Evolutionary conservation across 2,797 vertebrate genomes (phyloP).

Genomic region (Xiphophorus birchmanni): DNA sequence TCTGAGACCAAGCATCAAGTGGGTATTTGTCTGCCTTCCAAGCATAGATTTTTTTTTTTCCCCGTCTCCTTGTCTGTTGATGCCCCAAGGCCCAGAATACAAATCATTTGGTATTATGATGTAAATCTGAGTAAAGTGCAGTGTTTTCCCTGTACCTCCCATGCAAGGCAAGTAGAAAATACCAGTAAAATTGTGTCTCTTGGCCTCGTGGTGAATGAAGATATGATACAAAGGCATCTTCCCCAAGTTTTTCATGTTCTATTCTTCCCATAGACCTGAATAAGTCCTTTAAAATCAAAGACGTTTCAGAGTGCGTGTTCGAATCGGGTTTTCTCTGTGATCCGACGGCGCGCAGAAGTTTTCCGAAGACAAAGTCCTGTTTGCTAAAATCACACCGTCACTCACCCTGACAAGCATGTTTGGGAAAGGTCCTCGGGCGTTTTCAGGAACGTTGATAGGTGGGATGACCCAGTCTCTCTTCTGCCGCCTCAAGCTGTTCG

Average conservation of each 20-base stretch:
- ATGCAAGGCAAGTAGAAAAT: constrained; percentile 51
- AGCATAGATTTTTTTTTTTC: constrained; percentile 21
- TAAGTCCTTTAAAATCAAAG: constrained; percentile 14
- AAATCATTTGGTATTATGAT: constrained; percentile 47
- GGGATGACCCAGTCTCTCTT: constrained; percentile 99
- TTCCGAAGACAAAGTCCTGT: constrained; percentile 8
- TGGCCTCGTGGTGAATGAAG: constrained; percentile 33
- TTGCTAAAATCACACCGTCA: constrained; percentile 51
- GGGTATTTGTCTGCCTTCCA: constrained; percentile 41
- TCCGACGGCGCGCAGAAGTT: constrained; percentile 12
- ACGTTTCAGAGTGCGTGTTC: constrained; percentile 11
- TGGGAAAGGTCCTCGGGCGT: constrained; percentile 95
- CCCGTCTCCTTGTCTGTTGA: constrained; percentile 17
- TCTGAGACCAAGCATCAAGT: constrained; percentile 35
- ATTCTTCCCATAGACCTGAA: constrained; percentile 17
- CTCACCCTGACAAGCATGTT: constrained; percentile 98
- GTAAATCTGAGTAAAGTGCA: constrained; percentile 53
- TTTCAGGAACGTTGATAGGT: constrained; percentile 97
- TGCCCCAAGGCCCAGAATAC: constrained; percentile 47
- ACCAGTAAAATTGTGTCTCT: constrained; percentile 26
- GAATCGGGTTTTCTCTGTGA: constrained; percentile 18
- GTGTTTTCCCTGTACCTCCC: constrained; percentile 41
- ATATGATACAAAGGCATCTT: constrained; percentile 27
- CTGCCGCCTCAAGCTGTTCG: constrained; percentile 88
- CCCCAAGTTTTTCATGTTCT: not conserved